A percentile compares a stretch with the other conserved stretches of the same genome.
phyloP scores from a whole-genome alignment of 2,888 invertebrate genomes.

The Harpagoxenus sublaevis region DNA sequence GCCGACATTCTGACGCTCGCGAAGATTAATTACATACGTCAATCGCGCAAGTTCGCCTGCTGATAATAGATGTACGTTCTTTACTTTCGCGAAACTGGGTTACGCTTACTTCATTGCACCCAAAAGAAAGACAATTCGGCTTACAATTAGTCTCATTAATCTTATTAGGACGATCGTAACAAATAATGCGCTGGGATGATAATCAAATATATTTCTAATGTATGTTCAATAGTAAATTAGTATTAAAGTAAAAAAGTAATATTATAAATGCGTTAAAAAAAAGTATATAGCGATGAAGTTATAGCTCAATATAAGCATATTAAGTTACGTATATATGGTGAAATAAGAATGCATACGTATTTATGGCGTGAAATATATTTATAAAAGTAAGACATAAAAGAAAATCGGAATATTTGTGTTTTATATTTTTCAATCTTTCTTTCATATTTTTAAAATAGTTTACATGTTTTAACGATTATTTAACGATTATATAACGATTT shows the following conservation, averaged over 20 bases:
- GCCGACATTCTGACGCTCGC: slow-evolving; percentile 1
- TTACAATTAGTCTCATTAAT: slow-evolving; percentile 3
- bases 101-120: not conserved
- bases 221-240: not conserved
- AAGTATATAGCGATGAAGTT: not conserved
- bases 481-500: not conserved
- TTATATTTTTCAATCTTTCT: not conserved
- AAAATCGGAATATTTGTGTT: not conserved
- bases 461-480: not conserved
- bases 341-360: not conserved
- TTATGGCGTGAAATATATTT: not conserved
- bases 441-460: not conserved
- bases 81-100: slow-evolving; percentile 23
- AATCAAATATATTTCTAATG: not conserved
- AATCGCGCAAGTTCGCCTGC: slow-evolving; percentile 19
- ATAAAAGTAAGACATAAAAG: not conserved
- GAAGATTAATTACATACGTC: slow-evolving; percentile 49
- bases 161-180: not conserved
- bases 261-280: not conserved
- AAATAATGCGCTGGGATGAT: not conserved
- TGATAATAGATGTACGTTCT: slow-evolving; percentile 34
- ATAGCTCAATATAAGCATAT: not conserved
- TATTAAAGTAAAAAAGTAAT: not conserved
- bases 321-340: not conserved
- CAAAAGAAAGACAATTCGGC: not conserved